A percentile compares a stretch with the other conserved stretches of the same genome.
phyloP scores from a whole-genome alignment of 2,888 invertebrate species.

The Aphodius granarius region DNA sequence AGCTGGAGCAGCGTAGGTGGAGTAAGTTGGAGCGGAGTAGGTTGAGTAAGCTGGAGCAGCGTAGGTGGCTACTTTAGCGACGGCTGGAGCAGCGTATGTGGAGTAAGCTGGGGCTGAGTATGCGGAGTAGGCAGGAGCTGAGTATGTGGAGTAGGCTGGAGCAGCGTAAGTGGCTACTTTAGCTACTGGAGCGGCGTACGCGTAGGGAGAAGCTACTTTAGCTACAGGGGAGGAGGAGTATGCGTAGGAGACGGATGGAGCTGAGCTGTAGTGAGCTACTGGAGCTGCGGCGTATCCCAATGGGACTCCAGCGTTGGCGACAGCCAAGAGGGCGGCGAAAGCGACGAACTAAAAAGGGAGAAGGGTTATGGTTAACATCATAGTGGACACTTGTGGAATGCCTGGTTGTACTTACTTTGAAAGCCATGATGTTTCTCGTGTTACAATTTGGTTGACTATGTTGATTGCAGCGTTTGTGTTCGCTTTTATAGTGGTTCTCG shows the following conservation, averaged over 20 bases:
- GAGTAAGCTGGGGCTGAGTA: constrained; percentile 30
- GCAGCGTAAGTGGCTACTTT: constrained; percentile 29
- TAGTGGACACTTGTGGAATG: not conserved
- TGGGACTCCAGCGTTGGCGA: constrained; percentile 34
- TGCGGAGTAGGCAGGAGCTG: constrained; percentile 13
- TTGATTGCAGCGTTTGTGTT: constrained; percentile 12
- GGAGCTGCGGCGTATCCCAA: constrained; percentile 34
- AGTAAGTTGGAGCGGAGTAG: constrained; percentile 15
- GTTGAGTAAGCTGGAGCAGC: constrained; percentile 18
- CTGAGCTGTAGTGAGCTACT: constrained; percentile 21
- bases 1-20: constrained; percentile 29
- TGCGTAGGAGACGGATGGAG: constrained; percentile 26
- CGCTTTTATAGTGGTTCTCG: constrained; percentile 18
- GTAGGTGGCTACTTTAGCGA: constrained; percentile 23
- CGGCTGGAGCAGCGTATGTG: constrained; percentile 27
- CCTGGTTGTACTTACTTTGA: constrained; percentile 31
- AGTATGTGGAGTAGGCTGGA: constrained; percentile 12
- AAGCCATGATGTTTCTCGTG: constrained; percentile 30
- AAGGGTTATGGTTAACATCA: not conserved
- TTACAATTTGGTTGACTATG: constrained; percentile 20
- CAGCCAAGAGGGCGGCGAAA: constrained; percentile 33
- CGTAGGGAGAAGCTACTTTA: constrained; percentile 24
- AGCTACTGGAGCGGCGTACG: constrained; percentile 22
- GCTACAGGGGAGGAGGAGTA: constrained; percentile 19
- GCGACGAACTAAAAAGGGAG: constrained; percentile 29